These are phyloP conservation scores for Fissipunctia ypsillon DNA, from an alignment of 2,888 invertebrate species.

Conservation along the genomic window DNA sequence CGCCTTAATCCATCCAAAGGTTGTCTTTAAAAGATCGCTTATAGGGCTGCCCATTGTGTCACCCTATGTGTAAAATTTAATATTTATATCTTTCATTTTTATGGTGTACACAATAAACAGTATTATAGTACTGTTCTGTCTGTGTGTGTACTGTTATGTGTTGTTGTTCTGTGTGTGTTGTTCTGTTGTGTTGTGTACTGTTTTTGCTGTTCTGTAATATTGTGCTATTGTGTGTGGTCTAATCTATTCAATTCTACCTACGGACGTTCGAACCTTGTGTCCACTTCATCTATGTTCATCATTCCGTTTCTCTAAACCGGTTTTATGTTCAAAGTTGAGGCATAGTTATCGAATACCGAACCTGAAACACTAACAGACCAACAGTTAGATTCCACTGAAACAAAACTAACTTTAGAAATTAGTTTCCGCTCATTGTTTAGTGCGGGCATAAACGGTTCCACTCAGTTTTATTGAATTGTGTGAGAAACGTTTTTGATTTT, in stretches of 20 bases:
- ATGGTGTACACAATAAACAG: too few relatives aligned
- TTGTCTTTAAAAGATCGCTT: too few relatives aligned
- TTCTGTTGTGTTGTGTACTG: too few relatives aligned
- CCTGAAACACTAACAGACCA: constrained; percentile 40
- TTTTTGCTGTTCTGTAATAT: too few relatives aligned
- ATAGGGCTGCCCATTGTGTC: too few relatives aligned
- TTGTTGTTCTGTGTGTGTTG: too few relatives aligned
- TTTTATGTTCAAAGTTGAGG: constrained; percentile 53
- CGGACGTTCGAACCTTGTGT: background rate
- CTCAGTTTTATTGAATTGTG: constrained; percentile 43
- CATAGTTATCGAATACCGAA: constrained; percentile 49
- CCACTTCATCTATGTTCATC: background rate
- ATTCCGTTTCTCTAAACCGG: background rate
- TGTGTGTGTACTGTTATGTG: too few relatives aligned
- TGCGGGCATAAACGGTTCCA: constrained; percentile 37
- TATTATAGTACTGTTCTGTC: too few relatives aligned
- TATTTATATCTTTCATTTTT: too few relatives aligned
- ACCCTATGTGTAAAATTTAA: too few relatives aligned
- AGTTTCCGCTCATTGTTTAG: constrained; percentile 58
- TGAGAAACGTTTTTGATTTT: constrained; percentile 49
- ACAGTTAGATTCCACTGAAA: constrained; percentile 49
- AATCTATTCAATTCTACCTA: background rate
- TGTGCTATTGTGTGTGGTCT: too few relatives aligned
- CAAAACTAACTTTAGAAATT: constrained; percentile 57
- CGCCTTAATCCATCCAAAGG: too few relatives aligned